phyloP scores from a whole-genome alignment of 2,888 invertebrate species.

The Erebia epiphron region DNA sequence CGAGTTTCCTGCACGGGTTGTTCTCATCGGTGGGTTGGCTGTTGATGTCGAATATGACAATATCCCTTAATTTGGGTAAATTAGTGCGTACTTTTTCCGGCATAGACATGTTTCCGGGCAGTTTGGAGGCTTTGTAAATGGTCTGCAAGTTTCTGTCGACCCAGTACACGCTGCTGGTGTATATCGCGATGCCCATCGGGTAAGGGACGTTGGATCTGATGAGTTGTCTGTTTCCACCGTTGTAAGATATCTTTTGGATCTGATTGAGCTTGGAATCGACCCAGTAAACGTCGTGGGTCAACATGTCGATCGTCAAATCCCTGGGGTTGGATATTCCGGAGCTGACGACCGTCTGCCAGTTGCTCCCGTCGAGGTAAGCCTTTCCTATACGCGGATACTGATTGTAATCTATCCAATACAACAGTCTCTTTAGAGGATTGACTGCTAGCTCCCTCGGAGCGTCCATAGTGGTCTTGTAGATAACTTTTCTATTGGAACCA shows the following conservation, averaged over 20 bases:
- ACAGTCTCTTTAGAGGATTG: constrained; percentile 94
- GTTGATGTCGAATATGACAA: constrained; percentile 94
- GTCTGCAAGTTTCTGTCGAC: constrained; percentile 95
- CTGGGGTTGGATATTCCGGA: constrained; percentile 95
- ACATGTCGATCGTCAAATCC: constrained; percentile 95
- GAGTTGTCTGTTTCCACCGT: constrained; percentile 90
- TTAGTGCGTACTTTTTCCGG: constrained; percentile 91
- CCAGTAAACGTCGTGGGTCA: constrained; percentile 98
- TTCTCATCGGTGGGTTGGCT: constrained; percentile 93
- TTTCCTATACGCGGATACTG: constrained; percentile 97
- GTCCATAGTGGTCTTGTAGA: constrained; percentile 95
- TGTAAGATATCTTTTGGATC: constrained; percentile 95
- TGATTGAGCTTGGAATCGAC: constrained; percentile 97
- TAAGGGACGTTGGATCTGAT: constrained; percentile 94
- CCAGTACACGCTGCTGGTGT: constrained; percentile 94
- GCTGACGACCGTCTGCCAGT: constrained; percentile 93
- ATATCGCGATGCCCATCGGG: constrained; percentile 96
- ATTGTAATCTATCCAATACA: constrained; percentile 99
- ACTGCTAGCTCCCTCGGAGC: constrained; percentile 98
- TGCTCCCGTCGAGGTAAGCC: constrained; percentile 93
- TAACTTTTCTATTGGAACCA: constrained; percentile 94
- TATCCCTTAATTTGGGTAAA: constrained; percentile 92
- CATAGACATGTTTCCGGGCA: constrained; percentile 87
- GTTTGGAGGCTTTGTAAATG: constrained; percentile 90
- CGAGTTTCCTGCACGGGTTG: constrained; percentile 90